These are phyloP conservation scores for Pristionchus arcanus DNA, from an alignment of 2,888 invertebrate species.

Conservation along the genomic window DNA sequence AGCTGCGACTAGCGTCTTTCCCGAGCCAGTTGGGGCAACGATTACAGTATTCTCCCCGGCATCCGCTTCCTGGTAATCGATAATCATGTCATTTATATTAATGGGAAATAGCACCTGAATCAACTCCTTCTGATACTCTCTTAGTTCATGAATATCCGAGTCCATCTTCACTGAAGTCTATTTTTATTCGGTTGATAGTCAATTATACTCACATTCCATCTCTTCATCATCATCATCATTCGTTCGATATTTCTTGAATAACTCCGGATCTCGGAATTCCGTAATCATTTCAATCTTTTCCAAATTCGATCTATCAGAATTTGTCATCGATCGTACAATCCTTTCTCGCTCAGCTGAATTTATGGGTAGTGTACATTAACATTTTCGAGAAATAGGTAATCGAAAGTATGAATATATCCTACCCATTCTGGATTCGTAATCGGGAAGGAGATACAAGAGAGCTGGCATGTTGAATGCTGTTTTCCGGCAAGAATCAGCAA, in stretches of 20 bases:
- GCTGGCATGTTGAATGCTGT: background rate
- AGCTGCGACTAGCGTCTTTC: conserved; percentile 76
- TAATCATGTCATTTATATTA: background rate
- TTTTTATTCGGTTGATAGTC: background rate
- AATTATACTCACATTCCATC: background rate
- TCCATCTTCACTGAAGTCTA: background rate
- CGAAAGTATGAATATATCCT: too few species aligned
- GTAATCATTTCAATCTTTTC: background rate
- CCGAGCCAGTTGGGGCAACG: conserved; percentile 77
- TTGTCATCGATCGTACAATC: background rate
- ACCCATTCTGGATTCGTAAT: background rate
- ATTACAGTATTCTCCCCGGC: conserved; percentile 70
- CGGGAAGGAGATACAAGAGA: conserved; percentile 33
- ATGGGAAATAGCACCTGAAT: background rate
- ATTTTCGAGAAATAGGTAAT: too few species aligned
- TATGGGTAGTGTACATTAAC: background rate
- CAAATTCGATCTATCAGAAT: background rate
- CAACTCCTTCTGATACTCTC: conserved; percentile 43
- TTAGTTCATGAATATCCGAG: background rate
- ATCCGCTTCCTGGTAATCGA: conserved; percentile 58
- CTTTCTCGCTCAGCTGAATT: background rate
- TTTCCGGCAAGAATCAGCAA: background rate
- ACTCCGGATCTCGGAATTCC: background rate
- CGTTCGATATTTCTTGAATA: background rate
- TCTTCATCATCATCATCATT: background rate